Evolutionary conservation across 2,113 vertebrate genomes (phyloP).

Genomic region (Corydoras maculifer): DNA sequence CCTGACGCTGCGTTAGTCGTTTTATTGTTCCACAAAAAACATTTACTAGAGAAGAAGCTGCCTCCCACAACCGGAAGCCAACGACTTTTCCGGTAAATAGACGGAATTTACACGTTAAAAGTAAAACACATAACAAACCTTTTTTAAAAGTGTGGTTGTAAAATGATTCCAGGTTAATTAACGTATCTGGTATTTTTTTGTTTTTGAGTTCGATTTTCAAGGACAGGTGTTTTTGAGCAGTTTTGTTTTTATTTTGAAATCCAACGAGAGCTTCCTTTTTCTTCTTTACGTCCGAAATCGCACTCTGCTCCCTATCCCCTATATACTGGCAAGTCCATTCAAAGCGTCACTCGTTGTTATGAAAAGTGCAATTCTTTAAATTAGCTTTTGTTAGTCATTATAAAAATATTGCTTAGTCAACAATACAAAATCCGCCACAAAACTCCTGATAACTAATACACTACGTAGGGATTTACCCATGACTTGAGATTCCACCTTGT

Average conservation of each 20-base stretch:
- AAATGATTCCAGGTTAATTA: too few species aligned
- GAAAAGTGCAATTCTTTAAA: too few species aligned
- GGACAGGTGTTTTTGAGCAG: neutral
- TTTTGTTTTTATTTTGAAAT: neutral
- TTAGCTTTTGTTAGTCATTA: too few species aligned
- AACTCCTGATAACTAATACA: neutral
- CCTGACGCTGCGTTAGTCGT: neutral
- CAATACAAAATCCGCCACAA: too few species aligned
- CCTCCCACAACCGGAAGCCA: neutral
- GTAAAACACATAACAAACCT: neutral
- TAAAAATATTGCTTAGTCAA: too few species aligned
- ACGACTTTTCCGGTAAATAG: neutral
- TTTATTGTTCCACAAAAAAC: neutral
- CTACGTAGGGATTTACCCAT: neutral
- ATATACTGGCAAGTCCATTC: neutral
- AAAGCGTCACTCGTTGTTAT: neutral
- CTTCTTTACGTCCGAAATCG: neutral
- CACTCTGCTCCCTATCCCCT: neutral
- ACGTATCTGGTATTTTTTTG: neutral
- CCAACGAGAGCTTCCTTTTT: neutral
- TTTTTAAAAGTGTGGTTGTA: too few species aligned
- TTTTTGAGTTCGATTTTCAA: neutral
- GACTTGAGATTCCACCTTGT: neutral
- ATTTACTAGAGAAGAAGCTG: neutral
- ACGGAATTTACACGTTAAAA: neutral